Conservation (phyloP, 2,888 invertebrate genomes). For the Drosophila borealis region DNA sequence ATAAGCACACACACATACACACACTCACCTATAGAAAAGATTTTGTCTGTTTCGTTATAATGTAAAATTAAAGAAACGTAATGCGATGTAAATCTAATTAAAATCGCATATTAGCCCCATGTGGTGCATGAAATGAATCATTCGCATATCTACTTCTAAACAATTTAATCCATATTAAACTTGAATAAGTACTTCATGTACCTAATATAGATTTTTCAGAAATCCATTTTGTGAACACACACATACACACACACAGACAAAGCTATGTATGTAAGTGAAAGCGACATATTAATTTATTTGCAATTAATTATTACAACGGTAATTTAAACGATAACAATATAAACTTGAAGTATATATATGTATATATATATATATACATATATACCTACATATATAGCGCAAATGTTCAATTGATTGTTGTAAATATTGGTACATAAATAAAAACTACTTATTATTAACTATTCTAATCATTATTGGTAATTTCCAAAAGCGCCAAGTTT, state of each 20-base stretch:
- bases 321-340: slow-evolving; percentile 31
- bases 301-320: slow-evolving; percentile 35
- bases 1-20: slow-evolving; percentile 24
- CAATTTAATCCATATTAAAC: slow-evolving; percentile 63
- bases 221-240: slow-evolving; percentile 1
- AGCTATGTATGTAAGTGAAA: slow-evolving; percentile 11
- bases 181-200: slow-evolving; percentile 41
- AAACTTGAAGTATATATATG: slow-evolving; percentile 24
- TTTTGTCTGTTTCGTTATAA: slow-evolving; percentile 30
- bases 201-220: slow-evolving; percentile 30
- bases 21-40: slow-evolving; percentile 11
- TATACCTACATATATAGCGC: slow-evolving; percentile 50
- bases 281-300: slow-evolving; percentile 57
- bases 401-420: slow-evolving; percentile 68
- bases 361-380: slow-evolving; percentile 43
- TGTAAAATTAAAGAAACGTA: slow-evolving; percentile 34
- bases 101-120: slow-evolving; percentile 29
- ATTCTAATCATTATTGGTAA: neutral
- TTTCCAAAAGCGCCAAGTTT: too few relatives aligned
- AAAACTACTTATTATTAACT: slow-evolving; percentile 30
- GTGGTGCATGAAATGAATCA: slow-evolving; percentile 46
- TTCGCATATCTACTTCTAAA: slow-evolving; percentile 69
- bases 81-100: slow-evolving; percentile 29
- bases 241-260: slow-evolving; percentile 10
- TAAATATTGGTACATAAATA: slow-evolving; percentile 68